These are phyloP conservation scores for Chaetodon auriga DNA, from an alignment of 2,113 vertebrate genomes.

Conservation along the genomic window DNA sequence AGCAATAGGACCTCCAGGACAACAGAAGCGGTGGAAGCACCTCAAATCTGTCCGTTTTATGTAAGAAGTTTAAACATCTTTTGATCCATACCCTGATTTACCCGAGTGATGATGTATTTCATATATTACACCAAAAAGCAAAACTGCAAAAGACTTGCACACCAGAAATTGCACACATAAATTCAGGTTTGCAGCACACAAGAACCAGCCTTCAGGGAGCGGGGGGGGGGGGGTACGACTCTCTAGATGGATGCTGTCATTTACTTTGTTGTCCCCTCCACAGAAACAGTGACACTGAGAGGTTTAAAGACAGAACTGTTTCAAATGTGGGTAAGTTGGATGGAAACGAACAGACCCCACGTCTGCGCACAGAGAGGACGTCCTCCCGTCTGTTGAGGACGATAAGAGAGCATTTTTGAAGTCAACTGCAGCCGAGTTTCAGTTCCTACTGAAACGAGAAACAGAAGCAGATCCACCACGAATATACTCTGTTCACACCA, in stretches of 20 bases:
- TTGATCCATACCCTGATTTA: not conserved
- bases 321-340: conserved; percentile 52
- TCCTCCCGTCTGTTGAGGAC: conserved; percentile 34
- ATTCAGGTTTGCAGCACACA: conserved; percentile 37
- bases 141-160: conserved; percentile 8
- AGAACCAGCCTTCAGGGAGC: conserved; percentile 4
- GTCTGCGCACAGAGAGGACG: conserved; percentile 29
- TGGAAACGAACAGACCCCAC: conserved; percentile 34
- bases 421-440: conserved; percentile 20
- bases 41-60: not conserved
- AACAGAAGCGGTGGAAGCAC: not conserved
- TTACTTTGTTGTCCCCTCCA: conserved; percentile 56
- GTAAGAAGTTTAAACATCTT: not conserved
- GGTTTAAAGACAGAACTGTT: conserved; percentile 49
- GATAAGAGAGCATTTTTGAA: conserved; percentile 68
- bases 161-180: conserved; percentile 33
- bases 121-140: conserved; percentile 17
- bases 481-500: conserved; percentile 32
- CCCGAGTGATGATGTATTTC: not conserved
- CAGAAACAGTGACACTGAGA: conserved; percentile 42
- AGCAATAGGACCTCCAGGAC: not conserved
- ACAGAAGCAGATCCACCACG: conserved; percentile 20
- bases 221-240: not conserved
- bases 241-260: conserved; percentile 52
- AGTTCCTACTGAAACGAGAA: conserved; percentile 34